phyloP scores from a whole-genome alignment of 2,113 vertebrate genomes.

The Donacobius atricapilla region DNA sequence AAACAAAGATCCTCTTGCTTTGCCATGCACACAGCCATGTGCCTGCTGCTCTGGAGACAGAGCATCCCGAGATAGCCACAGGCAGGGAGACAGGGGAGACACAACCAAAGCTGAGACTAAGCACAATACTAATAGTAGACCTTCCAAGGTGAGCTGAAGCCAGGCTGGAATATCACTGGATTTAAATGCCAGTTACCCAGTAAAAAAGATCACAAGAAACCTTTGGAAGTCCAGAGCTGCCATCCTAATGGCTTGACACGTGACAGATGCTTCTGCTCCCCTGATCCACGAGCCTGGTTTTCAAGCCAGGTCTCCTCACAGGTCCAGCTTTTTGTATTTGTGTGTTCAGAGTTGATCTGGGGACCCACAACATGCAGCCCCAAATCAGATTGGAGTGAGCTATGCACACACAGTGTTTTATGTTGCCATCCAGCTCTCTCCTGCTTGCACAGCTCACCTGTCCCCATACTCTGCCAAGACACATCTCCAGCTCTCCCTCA shows the following conservation, averaged over 20 bases:
- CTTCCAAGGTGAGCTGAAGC: neutral
- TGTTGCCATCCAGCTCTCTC: neutral
- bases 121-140: neutral
- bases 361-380: accelerated
- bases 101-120: neutral
- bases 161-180: neutral
- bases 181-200: neutral
- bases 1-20: neutral
- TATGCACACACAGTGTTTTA: neutral
- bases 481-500: neutral
- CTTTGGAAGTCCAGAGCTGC: neutral
- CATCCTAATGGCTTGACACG: neutral
- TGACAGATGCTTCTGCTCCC: neutral
- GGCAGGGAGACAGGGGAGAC: neutral
- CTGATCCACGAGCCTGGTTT: neutral
- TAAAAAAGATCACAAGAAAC: neutral
- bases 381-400: neutral
- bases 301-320: neutral
- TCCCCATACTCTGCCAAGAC: neutral
- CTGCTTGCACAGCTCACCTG: neutral
- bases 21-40: neutral
- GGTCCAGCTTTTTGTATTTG: neutral
- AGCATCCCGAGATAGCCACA: neutral
- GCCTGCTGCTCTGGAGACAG: neutral
- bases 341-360: neutral